Percentiles rank a stretch among this genome's conserved stretches.
These are phyloP conservation scores for Apamea sordens DNA, from an alignment of 2,888 invertebrate species.

Conservation along the genomic window DNA sequence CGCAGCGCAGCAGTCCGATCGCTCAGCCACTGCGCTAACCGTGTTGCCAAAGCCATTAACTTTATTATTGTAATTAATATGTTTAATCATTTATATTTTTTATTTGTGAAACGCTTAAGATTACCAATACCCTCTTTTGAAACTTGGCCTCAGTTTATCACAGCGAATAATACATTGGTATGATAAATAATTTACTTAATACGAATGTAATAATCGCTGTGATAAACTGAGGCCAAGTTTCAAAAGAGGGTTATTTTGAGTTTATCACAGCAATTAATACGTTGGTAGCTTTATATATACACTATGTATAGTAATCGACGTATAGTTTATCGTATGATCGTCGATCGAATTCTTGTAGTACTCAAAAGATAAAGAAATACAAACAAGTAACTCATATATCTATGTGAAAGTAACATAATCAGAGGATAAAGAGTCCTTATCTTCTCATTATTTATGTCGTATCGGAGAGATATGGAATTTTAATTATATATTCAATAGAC, in stretches of 20 bases:
- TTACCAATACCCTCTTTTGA: neutral
- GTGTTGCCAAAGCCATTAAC: too few relatives aligned
- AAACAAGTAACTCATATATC: conserved; percentile 36
- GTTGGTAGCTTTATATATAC: neutral
- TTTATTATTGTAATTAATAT: conserved; percentile 1
- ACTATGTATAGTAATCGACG: conserved; percentile 3
- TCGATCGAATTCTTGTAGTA: conserved; percentile 25
- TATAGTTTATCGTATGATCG: conserved; percentile 20
- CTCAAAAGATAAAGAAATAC: conserved; percentile 44
- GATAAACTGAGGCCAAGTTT: too few relatives aligned
- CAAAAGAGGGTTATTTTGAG: too few relatives aligned
- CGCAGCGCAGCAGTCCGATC: too few relatives aligned
- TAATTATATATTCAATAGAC: conserved; percentile 15
- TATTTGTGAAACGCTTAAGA: neutral
- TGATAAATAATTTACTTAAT: neutral
- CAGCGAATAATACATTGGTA: neutral
- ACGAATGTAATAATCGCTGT: too few relatives aligned
- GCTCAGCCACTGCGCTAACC: too few relatives aligned
- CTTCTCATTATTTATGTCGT: conserved; percentile 29
- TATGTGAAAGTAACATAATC: conserved; percentile 52
- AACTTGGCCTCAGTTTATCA: conserved; percentile 5
- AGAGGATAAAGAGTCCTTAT: conserved; percentile 40
- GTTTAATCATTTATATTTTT: too few relatives aligned
- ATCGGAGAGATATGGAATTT: conserved; percentile 3
- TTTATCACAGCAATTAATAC: conserved; percentile 7